Evolutionary conservation across 2,797 vertebrate genomes (phyloP).

Genomic region (Sciurus vulgaris): DNA sequence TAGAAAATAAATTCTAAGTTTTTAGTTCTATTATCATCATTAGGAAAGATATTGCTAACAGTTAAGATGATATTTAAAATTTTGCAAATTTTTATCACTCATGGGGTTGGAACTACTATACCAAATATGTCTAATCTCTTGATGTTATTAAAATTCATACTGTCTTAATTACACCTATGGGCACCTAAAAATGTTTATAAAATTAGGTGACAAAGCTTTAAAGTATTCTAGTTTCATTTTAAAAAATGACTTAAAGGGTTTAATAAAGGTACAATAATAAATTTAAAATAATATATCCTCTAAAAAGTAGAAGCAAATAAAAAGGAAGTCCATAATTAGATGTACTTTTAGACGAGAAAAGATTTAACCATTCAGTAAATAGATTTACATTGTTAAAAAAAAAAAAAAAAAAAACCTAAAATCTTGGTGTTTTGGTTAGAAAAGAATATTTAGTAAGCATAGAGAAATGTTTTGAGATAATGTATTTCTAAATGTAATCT

Average conservation of each 20-base stretch:
- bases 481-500: background rate
- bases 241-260: background rate
- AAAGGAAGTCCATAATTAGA: background rate
- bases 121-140: background rate
- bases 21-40: background rate
- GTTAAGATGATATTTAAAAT: conserved; percentile 13
- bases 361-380: background rate
- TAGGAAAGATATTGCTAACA: background rate
- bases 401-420: background rate
- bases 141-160: conserved; percentile 25
- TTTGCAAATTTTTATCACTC: conserved; percentile 20
- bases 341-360: conserved; percentile 35
- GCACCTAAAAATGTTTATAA: conserved; percentile 46
- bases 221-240: conserved; percentile 41
- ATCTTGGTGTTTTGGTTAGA: conserved; percentile 5
- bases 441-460: background rate
- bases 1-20: conserved; percentile 43
- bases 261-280: background rate
- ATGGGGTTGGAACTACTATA: background rate
- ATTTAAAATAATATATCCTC: conserved; percentile 6
- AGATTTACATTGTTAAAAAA: background rate
- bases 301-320: conserved; percentile 37
- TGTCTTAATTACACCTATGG: conserved; percentile 2
- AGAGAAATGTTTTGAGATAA: background rate
- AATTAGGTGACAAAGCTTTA: conserved; percentile 34